phyloP scores from a whole-genome alignment of 2,797 vertebrate species.

The Sebastes kiyomatsui region DNA sequence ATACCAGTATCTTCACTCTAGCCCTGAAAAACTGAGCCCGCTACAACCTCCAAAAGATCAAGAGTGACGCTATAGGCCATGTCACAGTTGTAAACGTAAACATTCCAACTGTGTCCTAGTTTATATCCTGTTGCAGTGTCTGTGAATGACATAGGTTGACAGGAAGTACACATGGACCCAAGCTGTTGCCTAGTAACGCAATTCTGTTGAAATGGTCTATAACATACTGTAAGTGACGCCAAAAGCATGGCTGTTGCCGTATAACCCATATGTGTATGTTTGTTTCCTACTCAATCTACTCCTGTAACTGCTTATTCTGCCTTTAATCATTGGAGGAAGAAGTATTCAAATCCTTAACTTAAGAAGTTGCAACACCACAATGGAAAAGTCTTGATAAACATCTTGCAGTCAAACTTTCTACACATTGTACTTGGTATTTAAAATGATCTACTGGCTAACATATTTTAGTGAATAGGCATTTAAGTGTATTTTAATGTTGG shows the following conservation, averaged over 20 bases:
- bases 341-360: neutral
- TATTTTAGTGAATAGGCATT: rapidly evolving
- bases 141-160: too few relatives aligned
- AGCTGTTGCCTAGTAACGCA: too few relatives aligned
- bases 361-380: neutral
- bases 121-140: too few relatives aligned
- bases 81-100: too few relatives aligned
- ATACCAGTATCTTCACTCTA: too few relatives aligned
- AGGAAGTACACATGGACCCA: too few relatives aligned
- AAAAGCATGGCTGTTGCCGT: neutral
- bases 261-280: too few relatives aligned
- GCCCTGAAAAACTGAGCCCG: too few relatives aligned
- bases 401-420: neutral
- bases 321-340: neutral
- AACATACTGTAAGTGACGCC: neutral
- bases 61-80: too few relatives aligned
- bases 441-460: neutral
- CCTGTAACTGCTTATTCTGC: neutral
- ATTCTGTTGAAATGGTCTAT: neutral
- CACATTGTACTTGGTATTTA: neutral
- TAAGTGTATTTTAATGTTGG: neutral
- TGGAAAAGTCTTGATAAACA: neutral
- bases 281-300: too few relatives aligned
- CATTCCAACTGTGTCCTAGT: too few relatives aligned
- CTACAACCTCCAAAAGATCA: too few relatives aligned